phyloP scores from a whole-genome alignment of 2,113 vertebrate species.

The cattle (Bos taurus) region ARS-UCD2.0 NC_037347.1:40291001-40291500 shows the following conservation, averaged over 20 bases:
- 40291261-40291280: not conserved
- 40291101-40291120: not conserved
- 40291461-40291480: too few species aligned
- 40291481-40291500: too few species aligned
- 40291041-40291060: not conserved
- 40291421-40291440: too few species aligned
- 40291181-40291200: not conserved
- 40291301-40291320: not conserved
- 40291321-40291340: not conserved
- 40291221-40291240: not conserved
- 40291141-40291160: accelerated
- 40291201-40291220: not conserved
- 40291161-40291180: not conserved
- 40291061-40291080: not conserved
- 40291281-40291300: not conserved
- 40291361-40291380: not conserved
- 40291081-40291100: not conserved
- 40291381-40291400: not conserved
- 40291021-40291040: not conserved
- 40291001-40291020: not conserved
- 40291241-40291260: not conserved
- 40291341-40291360: not conserved
- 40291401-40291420: too few species aligned
- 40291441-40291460: too few species aligned
- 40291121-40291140: not conserved